phyloP scores from a whole-genome alignment of 2,888 invertebrate species.

The Agrotis clavis region DNA sequence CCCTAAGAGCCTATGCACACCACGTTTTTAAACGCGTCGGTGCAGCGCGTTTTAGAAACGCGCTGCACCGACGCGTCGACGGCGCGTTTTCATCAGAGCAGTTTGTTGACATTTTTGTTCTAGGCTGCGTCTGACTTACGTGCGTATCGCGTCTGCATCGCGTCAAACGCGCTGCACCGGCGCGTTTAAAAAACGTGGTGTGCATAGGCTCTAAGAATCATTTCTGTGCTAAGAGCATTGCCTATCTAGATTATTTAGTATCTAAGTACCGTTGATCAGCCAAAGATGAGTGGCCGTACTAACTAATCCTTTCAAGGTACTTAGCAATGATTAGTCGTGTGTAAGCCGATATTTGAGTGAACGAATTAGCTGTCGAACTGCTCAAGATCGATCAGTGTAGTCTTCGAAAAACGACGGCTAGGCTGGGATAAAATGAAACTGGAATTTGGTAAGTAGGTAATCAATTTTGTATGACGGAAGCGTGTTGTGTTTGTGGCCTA shows the following conservation, averaged over 20 bases:
- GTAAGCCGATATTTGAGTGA: slow-evolving; percentile 36
- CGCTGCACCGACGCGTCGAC: too few species aligned
- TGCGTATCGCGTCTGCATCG: too few species aligned
- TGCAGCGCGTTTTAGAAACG: too few species aligned
- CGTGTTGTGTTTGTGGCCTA: background rate
- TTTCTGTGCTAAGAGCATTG: too few species aligned
- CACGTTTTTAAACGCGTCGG: too few species aligned
- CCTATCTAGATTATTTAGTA: background rate
- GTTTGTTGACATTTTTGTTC: too few species aligned
- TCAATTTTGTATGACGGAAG: slow-evolving; percentile 36
- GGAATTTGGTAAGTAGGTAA: slow-evolving; percentile 21
- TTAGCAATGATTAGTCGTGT: slow-evolving; percentile 21
- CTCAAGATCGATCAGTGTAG: slow-evolving; percentile 46
- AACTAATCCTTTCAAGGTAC: slow-evolving; percentile 4
- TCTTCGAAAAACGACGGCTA: slow-evolving; percentile 17
- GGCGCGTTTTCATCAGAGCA: too few species aligned
- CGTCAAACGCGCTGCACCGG: too few species aligned
- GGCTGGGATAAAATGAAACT: slow-evolving; percentile 27
- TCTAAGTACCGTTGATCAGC: background rate
- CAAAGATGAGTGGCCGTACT: background rate
- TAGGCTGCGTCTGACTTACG: too few species aligned
- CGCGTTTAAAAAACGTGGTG: too few species aligned
- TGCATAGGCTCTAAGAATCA: too few species aligned
- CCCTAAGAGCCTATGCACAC: too few species aligned
- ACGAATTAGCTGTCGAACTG: slow-evolving; percentile 42